Evolutionary conservation across 1,140 invertebrate genomes (phyloP).

Genomic region (Orussus abietinus): DNA sequence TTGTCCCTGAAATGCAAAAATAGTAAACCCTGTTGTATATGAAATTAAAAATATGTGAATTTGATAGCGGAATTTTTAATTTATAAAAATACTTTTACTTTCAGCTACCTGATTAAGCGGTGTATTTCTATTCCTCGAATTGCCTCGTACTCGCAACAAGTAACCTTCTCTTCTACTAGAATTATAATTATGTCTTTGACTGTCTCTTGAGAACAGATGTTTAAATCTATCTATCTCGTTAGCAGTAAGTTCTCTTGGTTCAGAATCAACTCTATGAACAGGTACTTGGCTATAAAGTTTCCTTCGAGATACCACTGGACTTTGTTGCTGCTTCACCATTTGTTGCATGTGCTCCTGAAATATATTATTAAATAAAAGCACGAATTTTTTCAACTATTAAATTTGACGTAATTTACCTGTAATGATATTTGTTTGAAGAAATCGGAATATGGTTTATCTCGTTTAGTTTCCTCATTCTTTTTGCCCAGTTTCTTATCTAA

Average conservation of each 20-base stretch:
- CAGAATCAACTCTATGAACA: slow-evolving; percentile 44
- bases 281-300: slow-evolving; percentile 43
- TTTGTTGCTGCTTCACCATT: slow-evolving; percentile 33
- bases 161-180: slow-evolving; percentile 24
- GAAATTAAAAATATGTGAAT: not conserved
- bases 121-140: slow-evolving; percentile 20
- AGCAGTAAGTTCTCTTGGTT: slow-evolving; percentile 44
- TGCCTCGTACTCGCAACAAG: slow-evolving; percentile 20
- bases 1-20: not conserved
- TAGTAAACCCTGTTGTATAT: too few relatives aligned
- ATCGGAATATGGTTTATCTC: slow-evolving; percentile 18
- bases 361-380: slow-evolving; percentile 14
- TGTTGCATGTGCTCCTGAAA: slow-evolving; percentile 34
- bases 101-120: slow-evolving; percentile 21
- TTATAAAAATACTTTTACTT: slow-evolving; percentile 7
- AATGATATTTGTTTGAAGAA: slow-evolving; percentile 26
- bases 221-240: slow-evolving; percentile 43
- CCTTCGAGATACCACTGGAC: slow-evolving; percentile 25
- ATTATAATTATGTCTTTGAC: slow-evolving; percentile 27
- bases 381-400: not conserved
- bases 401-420: slow-evolving; percentile 16
- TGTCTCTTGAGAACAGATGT: slow-evolving; percentile 40
- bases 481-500: slow-evolving; percentile 19
- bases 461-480: slow-evolving; percentile 14
- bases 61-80: not conserved